Evolutionary conservation across 2,797 vertebrate genomes (phyloP), one percentile per base, ranked within the genome.

Genomic region (Xerus rutilus): DNA sequence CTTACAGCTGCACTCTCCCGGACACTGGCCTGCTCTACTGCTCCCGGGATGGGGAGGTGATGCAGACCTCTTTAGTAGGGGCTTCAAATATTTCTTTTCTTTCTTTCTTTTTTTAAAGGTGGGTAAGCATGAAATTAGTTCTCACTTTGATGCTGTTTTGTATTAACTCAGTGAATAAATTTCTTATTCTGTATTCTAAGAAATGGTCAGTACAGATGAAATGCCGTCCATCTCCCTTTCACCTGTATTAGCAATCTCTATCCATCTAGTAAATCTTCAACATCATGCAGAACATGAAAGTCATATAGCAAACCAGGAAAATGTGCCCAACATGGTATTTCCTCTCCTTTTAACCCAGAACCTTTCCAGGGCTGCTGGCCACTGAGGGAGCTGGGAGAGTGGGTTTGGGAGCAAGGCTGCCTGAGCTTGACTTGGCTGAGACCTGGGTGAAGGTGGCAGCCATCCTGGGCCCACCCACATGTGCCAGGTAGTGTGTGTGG

Each of bases 11-110:
- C 21, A 5, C 20, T 23, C 49, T 3, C 30, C 20, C 1, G 21
- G 77, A 2, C n/a, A 39, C 7, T 1, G 7, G 13, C 47, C 47
- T 1, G 7, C 84, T 18, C 4, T 3, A 52, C 28, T 52, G 77
- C 77, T 49, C 43, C 5, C 12, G 64, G 6, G 45, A 18, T 1
- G 7, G 23, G 45, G 11, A 17, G 2, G n/a, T 21, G 78, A 35
- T 0, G 0, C 9, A 5, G 18, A 25, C 59, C 54, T 62, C 59
- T 3, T 62, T 8, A 4, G 23, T 23, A 62, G 59, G 28, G 4
- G 21, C 3, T 49, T 65, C 67, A 47, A 20, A 14, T 39, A 39
- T 39, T 39, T 39, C 39, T 57, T 45, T 32, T 30, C 57, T n/a
- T 17, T 5, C n/a, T 67, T 17, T 14, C 15, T 15, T 65, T 28